Base-by-base conservation (phyloP, 2,888 invertebrate species). In the Cyrtodaria siliqua region DNA sequence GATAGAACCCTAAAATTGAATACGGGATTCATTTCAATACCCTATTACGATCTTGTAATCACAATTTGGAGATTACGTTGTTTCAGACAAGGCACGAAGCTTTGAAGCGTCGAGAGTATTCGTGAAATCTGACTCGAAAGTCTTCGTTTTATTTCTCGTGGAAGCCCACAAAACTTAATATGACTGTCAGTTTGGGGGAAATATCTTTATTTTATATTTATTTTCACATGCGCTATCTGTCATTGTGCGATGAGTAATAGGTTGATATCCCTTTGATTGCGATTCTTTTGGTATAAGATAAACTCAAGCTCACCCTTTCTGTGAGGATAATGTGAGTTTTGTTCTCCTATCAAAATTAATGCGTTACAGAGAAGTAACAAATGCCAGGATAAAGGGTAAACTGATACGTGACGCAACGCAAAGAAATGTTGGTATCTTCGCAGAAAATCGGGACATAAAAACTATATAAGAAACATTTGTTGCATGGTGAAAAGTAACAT, bases 171-270 rank as follows among this genome's bases (percentile, higher is more conserved):
- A 59, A 67, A 57, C 67, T 26, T 59, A 59, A 50, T 57, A 57
- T 49, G 67, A 29, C 47, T 67, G 67, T 67, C 67, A 67, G 16
- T 29, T n/a, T 26, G 38, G 16, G 50, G 44, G 50, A 57, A 50
- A 67, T 67, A 67, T 67, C 57, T 59, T 57, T 49, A 57, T 67
- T 67, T 67, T 67, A 67, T 67, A 57, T 67, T 67, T 67, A 67
- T 57, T 57, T 67, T 57, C 57, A 57, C 38, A 33, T 56, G 52
- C 26, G 52, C 23, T 23, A 24, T 26, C 26, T 52, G 52, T 52
- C 52, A 52, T 6, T 26, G 24, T 27, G 29, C 18, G 53, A 53
- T 29, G 53, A 53, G 53, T 53, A 26, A 53, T 29, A 53, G 53
- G 6, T 53, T 53, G 53, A 53, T 27, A 27, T 8, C 27, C 29